Evolutionary conservation across 2,888 invertebrate genomes (phyloP).

Genomic region (Allolobophora icterica): DNA sequence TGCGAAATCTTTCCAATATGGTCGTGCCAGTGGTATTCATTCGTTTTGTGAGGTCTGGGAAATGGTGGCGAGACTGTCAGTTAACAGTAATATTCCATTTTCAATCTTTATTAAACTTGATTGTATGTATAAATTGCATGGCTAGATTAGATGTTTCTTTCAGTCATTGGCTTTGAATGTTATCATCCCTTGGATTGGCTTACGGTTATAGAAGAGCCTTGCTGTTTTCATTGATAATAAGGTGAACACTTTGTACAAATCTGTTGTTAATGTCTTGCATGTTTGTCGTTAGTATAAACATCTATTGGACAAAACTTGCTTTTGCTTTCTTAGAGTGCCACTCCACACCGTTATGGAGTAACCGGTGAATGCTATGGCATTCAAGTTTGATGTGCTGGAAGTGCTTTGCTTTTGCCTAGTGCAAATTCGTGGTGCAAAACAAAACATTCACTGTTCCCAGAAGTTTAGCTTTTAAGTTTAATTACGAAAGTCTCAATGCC

Average conservation of each 20-base stretch:
- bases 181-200: constrained; percentile 17
- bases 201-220: background rate
- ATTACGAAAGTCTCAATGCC: background rate
- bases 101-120: background rate
- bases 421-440: background rate
- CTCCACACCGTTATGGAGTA: background rate
- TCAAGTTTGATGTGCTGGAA: background rate
- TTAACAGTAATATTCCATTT: constrained; percentile 22
- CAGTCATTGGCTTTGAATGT: constrained; percentile 22
- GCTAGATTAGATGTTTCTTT: constrained; percentile 6
- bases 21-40: constrained; percentile 18
- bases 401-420: background rate
- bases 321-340: constrained; percentile 9
- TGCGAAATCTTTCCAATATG: constrained; percentile 27
- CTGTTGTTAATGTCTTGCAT: constrained; percentile 17
- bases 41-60: constrained; percentile 19
- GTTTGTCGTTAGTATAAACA: constrained; percentile 17
- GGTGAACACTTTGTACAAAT: constrained; percentile 13
- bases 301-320: constrained; percentile 1
- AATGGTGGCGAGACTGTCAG: background rate
- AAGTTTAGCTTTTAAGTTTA: background rate
- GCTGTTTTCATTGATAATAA: constrained; percentile 5
- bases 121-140: constrained; percentile 26
- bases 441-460: background rate
- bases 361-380: background rate